phyloP scores from a whole-genome alignment of 2,797 vertebrate species.

The Manis crassicaudata region DNA sequence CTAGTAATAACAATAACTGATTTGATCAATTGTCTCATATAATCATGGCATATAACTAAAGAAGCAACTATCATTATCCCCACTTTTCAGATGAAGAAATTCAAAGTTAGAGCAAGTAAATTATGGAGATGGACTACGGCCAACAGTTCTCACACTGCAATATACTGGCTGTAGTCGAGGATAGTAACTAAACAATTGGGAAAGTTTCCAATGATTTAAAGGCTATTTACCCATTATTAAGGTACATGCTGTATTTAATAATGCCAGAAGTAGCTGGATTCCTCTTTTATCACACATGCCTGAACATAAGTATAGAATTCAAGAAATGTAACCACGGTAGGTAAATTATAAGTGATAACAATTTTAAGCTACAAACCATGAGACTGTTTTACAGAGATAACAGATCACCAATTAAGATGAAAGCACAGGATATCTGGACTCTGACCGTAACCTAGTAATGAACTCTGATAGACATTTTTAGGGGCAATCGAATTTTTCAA shows the following conservation, averaged over 20 bases:
- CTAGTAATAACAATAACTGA: background rate
- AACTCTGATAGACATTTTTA: constrained; percentile 52
- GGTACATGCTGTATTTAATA: background rate
- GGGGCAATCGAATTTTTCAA: constrained; percentile 62
- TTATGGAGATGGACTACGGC: background rate
- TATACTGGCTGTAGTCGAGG: background rate
- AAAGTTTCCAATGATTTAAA: background rate
- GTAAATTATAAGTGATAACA: constrained; percentile 19
- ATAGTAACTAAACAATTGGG: background rate
- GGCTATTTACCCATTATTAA: background rate
- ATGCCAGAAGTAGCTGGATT: background rate
- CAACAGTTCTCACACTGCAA: background rate
- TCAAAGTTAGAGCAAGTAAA: constrained; percentile 6
- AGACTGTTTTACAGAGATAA: constrained; percentile 6
- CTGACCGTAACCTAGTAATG: constrained; percentile 31
- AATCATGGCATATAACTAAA: constrained; percentile 21
- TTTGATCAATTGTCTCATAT: background rate
- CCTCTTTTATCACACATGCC: background rate
- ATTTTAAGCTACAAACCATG: constrained; percentile 41
- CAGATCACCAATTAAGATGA: background rate
- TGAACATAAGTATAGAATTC: background rate
- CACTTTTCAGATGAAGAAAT: constrained; percentile 18
- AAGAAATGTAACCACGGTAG: background rate
- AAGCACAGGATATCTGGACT: background rate
- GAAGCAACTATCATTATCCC: background rate